Base-by-base conservation (phyloP, 2,113 vertebrate species). In the Xyrauchen texanus region DNA sequence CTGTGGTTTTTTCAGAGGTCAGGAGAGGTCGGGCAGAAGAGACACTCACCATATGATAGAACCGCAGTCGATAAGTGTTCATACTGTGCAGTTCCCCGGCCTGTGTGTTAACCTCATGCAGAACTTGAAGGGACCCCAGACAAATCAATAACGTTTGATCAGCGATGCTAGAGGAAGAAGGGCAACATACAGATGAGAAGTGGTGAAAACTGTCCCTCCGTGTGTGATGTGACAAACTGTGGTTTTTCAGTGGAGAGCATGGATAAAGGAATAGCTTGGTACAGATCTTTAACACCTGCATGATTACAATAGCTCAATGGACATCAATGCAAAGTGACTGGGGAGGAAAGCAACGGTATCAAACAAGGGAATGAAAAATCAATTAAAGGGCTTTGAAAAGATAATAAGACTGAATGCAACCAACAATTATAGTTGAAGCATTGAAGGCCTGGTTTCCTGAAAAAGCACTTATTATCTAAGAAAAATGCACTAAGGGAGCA, bases 41-140 rank as follows among this genome's bases (percentile, higher is more conserved):
- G n/a, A 73, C 55, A 70, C 52, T 70, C 44, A 74, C 15, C 11
- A 61, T 74, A 51, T 63, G 10, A 74, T 49, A 58, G 15, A 42
- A 51, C 16, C 34, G 0, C 53, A 61, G 42, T 34, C 53, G 0
- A 61, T 62, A 51, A 0, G 11, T 34, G 58, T 74, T 74, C 46
- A 74, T 8, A 15, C 71, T 63, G 46, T 13, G 60, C 62, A 65
- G 62, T 65, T 55, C 62, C 49, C 47, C 8, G 3, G 8, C 62
- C 62, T 3, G 12, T n/a, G 49, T 15, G 49, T 53, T 55, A 76
- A 76, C 74, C 47, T 76, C 74, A 52, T 55, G 62, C 74, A 65
- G 49, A n/a, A 55, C 5, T 5, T 65, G 49, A 65, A 55, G 13
- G 21, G 34, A 65, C 5, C 0, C 0, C 12, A 11, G 49, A 34